Evolutionary conservation across 2,888 invertebrate species (phyloP).

Genomic region (Synanthedon myopaeformis): DNA sequence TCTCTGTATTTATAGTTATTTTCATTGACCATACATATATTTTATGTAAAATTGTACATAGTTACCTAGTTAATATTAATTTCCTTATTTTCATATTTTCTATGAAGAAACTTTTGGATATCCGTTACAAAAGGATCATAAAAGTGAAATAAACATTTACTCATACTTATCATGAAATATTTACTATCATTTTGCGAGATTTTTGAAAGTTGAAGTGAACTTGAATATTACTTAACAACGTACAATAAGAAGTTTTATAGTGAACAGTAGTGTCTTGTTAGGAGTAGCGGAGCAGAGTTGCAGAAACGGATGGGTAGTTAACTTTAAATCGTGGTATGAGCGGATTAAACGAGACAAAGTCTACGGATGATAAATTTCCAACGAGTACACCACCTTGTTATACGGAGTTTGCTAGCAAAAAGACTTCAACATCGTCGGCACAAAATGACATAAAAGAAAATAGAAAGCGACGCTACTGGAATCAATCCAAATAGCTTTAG

Average conservation of each 20-base stretch:
- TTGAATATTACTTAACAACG: slow-evolving; percentile 14
- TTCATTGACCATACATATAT: too few relatives aligned
- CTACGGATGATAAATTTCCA: neutral
- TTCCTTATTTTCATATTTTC: too few relatives aligned
- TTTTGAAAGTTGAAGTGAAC: neutral
- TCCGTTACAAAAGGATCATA: too few relatives aligned
- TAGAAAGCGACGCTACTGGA: neutral
- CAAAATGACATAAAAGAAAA: neutral
- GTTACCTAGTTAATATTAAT: too few relatives aligned
- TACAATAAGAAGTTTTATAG: slow-evolving; percentile 15
- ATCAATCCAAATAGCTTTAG: neutral
- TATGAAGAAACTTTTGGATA: too few relatives aligned
- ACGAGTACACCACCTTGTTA: neutral
- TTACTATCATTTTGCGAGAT: too few relatives aligned
- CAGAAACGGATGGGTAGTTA: slow-evolving; percentile 18
- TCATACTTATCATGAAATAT: too few relatives aligned
- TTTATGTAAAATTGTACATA: too few relatives aligned
- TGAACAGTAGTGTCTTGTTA: slow-evolving; percentile 22
- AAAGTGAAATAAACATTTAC: too few relatives aligned
- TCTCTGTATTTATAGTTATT: too few relatives aligned
- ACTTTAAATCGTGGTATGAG: slow-evolving; percentile 9
- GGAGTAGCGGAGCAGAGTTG: slow-evolving; percentile 14
- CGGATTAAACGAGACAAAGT: slow-evolving; percentile 5
- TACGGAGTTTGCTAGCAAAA: neutral
- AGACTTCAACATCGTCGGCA: neutral